Base-by-base conservation (phyloP, 1,140 invertebrate species). In the Carposina sasakii region DNA sequence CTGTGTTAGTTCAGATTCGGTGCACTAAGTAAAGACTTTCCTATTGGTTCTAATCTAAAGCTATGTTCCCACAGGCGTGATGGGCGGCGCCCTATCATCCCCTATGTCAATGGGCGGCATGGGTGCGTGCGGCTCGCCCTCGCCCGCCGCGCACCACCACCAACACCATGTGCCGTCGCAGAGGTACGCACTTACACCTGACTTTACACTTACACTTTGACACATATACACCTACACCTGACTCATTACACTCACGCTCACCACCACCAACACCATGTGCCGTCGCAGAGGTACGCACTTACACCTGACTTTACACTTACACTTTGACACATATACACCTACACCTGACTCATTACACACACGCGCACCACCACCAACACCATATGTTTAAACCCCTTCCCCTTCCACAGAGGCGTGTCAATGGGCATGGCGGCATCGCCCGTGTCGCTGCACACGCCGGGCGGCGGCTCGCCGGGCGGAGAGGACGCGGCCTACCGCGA, bases 401-500 rank as follows among this genome's bases (percentile, higher is more conserved):
- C 12, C 9, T 24, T 16, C 17, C 3, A 41, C 59, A 69, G 64
- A 23, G 65, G 67, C 16, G 76, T 77, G 1, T 66, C 68, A 46
- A 75, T 84, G 65, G 73, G 76, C 21, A 92, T 94, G 88, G 92
- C 90, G 30, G 91, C 92, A n/a, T 94, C 93, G 44, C 94, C 94
- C 1, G 92, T 91, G 30, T 92, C 92, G 0, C 83, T 95, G 5
- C 94, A 96, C 74, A 96, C 92, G 21, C 94, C 93, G 0, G 90
- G 91, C 21, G 91, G 92, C 21, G 87, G 90, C 1, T 90, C 88
- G 1, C 90, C 91, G 12, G 71, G 79, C 1, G 86, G 87, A 0
- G 96, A 98, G 62, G 96, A 98, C 63, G 93, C 94, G 41, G 91
- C 92, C 0, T 98, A 98, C 67, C 82, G 95, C 47, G 96, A 98